phyloP scores from a whole-genome alignment of 1,140 invertebrate genomes.

The Neodiprion fabricii region DNA sequence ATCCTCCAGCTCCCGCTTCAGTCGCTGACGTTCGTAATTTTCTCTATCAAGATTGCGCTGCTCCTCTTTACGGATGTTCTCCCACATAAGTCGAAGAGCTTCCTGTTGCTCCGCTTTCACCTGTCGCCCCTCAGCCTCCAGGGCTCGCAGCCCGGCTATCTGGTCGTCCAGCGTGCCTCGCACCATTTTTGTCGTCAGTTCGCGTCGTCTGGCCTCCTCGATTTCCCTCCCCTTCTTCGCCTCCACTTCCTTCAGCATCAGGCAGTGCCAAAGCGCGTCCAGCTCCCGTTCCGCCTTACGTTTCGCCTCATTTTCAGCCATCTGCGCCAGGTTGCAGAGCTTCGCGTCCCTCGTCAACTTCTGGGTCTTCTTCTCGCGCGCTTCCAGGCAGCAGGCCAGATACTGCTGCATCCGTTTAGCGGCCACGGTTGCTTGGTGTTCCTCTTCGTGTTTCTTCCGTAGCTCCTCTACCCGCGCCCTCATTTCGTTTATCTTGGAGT shows the following conservation, averaged over 20 bases:
- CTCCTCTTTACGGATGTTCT: slow-evolving; percentile 32
- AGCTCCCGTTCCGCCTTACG: slow-evolving; percentile 31
- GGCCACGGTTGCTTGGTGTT: slow-evolving; percentile 33
- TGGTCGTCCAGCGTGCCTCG: slow-evolving; percentile 32
- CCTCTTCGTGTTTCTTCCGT: slow-evolving; percentile 16
- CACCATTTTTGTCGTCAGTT: background rate
- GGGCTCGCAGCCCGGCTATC: slow-evolving; percentile 34
- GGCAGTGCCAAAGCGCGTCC: slow-evolving; percentile 37
- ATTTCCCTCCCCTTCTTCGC: slow-evolving; percentile 30
- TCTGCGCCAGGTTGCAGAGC: slow-evolving; percentile 45
- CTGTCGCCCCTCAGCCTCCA: slow-evolving; percentile 29
- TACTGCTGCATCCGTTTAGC: slow-evolving; percentile 47
- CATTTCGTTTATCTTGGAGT: slow-evolving; percentile 29
- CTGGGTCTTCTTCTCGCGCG: slow-evolving; percentile 31
- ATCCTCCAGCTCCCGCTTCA: slow-evolving; percentile 40
- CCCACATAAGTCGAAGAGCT: slow-evolving; percentile 27
- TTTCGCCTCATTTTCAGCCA: slow-evolving; percentile 39
- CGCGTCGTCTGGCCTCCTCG: slow-evolving; percentile 25
- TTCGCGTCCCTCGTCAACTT: slow-evolving; percentile 40
- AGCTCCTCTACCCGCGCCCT: slow-evolving; percentile 29
- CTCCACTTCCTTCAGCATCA: slow-evolving; percentile 39
- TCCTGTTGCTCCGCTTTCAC: slow-evolving; percentile 32
- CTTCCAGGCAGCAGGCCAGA: slow-evolving; percentile 33
- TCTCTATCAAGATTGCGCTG: slow-evolving; percentile 24
- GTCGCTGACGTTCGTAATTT: slow-evolving; percentile 25